Conservation (phyloP, 1,140 invertebrate species). For the Arctopsyche grandis region DNA sequence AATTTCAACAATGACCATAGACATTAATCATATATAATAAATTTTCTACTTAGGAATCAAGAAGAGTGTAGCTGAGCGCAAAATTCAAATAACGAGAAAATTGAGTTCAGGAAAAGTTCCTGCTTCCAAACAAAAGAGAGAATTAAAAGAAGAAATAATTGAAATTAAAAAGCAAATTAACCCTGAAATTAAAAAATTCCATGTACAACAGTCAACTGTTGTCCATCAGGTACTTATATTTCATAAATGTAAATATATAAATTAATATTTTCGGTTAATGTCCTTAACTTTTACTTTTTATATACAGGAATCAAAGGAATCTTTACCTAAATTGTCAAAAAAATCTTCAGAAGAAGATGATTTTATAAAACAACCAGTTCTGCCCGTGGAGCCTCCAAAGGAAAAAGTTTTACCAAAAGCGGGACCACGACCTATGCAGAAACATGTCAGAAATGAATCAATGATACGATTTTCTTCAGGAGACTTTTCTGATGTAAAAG, state of each 20-base stretch:
- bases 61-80: constrained; percentile 74
- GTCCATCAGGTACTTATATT: constrained; percentile 34
- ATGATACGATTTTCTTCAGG: constrained; percentile 65
- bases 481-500: constrained; percentile 65
- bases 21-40: not conserved
- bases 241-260: too few species aligned
- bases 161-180: constrained; percentile 75
- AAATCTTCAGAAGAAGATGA: constrained; percentile 51
- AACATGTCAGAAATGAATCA: constrained; percentile 66
- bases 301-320: constrained; percentile 31
- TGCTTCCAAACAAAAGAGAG: constrained; percentile 73
- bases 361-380: constrained; percentile 31
- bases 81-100: constrained; percentile 76
- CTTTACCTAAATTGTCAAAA: constrained; percentile 45
- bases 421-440: constrained; percentile 65
- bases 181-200: constrained; percentile 66
- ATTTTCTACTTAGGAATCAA: constrained; percentile 63
- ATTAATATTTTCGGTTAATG: too few species aligned
- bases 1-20: not conserved
- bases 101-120: constrained; percentile 74
- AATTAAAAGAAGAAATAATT: constrained; percentile 74
- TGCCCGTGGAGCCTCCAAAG: constrained; percentile 44
- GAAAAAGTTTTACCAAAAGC: constrained; percentile 61
- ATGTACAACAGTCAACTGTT: constrained; percentile 55
- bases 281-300: too few species aligned